A percentile compares a stretch with the other conserved stretches of the same genome.
These are phyloP conservation scores for Nanorana parkeri DNA, from an alignment of 2,113 vertebrate species.

Conservation along the genomic window DNA sequence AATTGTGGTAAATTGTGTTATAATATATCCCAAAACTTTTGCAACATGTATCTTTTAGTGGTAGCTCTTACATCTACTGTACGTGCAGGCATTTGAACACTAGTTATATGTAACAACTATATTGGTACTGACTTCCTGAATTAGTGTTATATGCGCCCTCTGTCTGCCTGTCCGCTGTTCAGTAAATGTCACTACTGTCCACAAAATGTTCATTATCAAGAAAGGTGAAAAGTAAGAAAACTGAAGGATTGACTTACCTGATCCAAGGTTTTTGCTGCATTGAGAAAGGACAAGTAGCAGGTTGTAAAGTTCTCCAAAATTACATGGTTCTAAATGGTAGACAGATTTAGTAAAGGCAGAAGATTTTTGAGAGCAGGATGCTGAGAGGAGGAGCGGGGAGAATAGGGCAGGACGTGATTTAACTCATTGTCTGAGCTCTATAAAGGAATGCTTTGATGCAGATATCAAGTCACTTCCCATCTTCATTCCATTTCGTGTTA, in stretches of 20 bases:
- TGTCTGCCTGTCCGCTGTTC: neutral
- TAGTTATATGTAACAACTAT: too few species aligned
- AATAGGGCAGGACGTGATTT: slow-evolving; percentile 45
- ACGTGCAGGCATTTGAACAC: too few species aligned
- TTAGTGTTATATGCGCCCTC: neutral
- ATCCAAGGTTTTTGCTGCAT: neutral
- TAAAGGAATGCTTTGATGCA: neutral
- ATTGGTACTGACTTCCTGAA: slow-evolving; percentile 9
- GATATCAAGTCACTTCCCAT: neutral
- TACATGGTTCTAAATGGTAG: neutral
- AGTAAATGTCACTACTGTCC: neutral
- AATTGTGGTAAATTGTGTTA: too few species aligned
- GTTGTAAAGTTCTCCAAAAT: too few species aligned
- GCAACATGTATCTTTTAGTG: too few species aligned
- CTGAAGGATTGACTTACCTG: neutral
- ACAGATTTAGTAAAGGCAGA: slow-evolving; percentile 20
- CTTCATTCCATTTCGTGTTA: too few species aligned
- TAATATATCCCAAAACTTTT: too few species aligned
- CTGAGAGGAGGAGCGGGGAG: slow-evolving; percentile 35
- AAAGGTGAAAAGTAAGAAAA: neutral
- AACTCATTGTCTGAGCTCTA: slow-evolving; percentile 20
- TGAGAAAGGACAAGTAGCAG: neutral
- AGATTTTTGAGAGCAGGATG: slow-evolving; percentile 27
- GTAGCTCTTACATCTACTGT: too few species aligned
- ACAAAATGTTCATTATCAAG: neutral